Evolutionary conservation across 1,140 invertebrate genomes (phyloP).

Genomic region (Drosophila albomicans): DNA sequence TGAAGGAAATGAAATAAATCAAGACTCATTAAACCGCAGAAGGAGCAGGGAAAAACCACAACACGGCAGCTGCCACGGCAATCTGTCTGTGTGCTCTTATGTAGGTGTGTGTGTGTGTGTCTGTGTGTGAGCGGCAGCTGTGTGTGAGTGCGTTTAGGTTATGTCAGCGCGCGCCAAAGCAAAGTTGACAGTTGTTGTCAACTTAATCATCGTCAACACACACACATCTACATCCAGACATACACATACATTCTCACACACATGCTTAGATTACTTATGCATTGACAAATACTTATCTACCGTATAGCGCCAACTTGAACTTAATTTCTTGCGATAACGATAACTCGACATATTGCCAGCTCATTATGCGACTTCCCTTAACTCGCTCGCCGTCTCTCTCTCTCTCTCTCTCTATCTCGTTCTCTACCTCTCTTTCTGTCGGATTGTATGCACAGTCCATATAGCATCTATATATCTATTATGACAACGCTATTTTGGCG

Average conservation of each 20-base stretch:
- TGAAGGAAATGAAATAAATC: slow-evolving; percentile 80
- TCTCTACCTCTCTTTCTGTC: background rate
- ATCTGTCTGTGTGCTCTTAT: slow-evolving; percentile 18
- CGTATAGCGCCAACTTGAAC: slow-evolving; percentile 62
- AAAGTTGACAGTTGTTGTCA: slow-evolving; percentile 81
- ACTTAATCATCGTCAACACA: slow-evolving; percentile 77
- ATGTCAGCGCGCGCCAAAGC: slow-evolving; percentile 60
- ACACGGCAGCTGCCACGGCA: slow-evolving; percentile 50
- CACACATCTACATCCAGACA: slow-evolving; percentile 5
- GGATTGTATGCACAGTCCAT: slow-evolving; percentile 3
- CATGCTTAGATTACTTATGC: slow-evolving; percentile 44
- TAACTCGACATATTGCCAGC: slow-evolving; percentile 76
- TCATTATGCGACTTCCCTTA: slow-evolving; percentile 52
- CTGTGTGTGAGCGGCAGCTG: slow-evolving; percentile 24
- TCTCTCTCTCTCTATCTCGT: background rate
- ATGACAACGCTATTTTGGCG: slow-evolving; percentile 55
- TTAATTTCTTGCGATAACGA: slow-evolving; percentile 68
- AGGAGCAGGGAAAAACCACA: slow-evolving; percentile 43
- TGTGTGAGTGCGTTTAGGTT: slow-evolving; percentile 50
- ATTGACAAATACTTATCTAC: slow-evolving; percentile 54
- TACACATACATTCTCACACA: background rate
- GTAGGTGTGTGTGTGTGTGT: slow-evolving; percentile 18
- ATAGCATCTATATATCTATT: slow-evolving; percentile 35
- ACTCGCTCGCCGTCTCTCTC: background rate
- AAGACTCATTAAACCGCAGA: slow-evolving; percentile 74